Percentiles rank a stretch among this genome's conserved stretches.
phyloP scores from a whole-genome alignment of 2,113 vertebrate genomes.

The Xyliphius kryptos region DNA sequence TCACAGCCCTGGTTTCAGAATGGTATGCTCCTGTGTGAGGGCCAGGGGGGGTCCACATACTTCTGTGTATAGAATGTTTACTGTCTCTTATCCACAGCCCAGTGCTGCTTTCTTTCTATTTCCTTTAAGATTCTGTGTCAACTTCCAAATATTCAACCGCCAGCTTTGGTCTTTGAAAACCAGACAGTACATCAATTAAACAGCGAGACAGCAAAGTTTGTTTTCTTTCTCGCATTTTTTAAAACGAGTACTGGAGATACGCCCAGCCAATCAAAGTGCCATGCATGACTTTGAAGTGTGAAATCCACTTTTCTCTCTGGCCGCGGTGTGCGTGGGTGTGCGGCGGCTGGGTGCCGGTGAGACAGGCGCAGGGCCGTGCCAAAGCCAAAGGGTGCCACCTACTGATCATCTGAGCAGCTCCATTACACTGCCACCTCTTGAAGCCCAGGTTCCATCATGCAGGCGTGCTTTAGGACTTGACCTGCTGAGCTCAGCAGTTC shows the following conservation, averaged over 20 bases:
- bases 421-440: too few species aligned
- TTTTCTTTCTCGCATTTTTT: constrained; percentile 3
- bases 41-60: too few species aligned
- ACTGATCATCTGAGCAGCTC: constrained; percentile 44
- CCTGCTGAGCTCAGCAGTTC: background rate
- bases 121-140: too few species aligned
- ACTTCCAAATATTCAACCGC: constrained; percentile 19
- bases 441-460: too few species aligned
- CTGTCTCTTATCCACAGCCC: too few species aligned
- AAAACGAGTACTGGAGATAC: constrained; percentile 47
- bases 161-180: constrained; percentile 52
- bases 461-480: too few species aligned
- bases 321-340: constrained; percentile 38
- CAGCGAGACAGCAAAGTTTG: constrained; percentile 35
- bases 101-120: too few species aligned
- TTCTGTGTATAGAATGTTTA: too few species aligned
- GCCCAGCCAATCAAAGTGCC: constrained; percentile 61
- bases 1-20: too few species aligned
- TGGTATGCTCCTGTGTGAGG: too few species aligned
- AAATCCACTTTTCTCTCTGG: constrained; percentile 61
- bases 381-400: constrained; percentile 69
- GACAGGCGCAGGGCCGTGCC: constrained; percentile 37
- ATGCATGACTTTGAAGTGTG: constrained; percentile 66
- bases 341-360: constrained; percentile 37
- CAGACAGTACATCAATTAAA: constrained; percentile 55